A percentile compares a stretch with the other conserved stretches of the same genome.
Conservation (phyloP, 2,113 vertebrate genomes). For the Alligator sinensis region DNA sequence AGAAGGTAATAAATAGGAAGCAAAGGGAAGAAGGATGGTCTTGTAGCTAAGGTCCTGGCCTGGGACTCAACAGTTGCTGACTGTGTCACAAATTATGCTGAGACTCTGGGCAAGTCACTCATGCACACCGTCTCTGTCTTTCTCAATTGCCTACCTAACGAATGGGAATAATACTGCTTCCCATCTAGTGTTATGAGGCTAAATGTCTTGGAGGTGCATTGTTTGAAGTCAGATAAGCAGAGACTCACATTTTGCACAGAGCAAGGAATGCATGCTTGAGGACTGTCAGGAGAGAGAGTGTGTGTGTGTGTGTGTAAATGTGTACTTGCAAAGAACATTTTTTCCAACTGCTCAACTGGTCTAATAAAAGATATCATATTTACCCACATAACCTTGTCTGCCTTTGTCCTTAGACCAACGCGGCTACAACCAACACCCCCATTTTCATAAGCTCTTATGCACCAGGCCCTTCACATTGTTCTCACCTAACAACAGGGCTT, state of each 20-base stretch:
- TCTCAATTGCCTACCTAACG: fast-evolving
- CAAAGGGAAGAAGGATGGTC: neutral
- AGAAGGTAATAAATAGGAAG: neutral
- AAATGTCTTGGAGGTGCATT: neutral
- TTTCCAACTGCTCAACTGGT: too few species aligned
- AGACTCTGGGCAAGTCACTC: neutral
- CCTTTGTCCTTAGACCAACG: fast-evolving
- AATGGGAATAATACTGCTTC: neutral
- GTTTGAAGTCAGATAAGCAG: neutral
- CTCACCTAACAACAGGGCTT: neutral
- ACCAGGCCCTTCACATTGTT: neutral
- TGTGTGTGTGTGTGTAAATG: neutral
- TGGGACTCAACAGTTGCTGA: neutral
- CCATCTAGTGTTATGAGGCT: neutral
- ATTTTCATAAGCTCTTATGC: neutral
- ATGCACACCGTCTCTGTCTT: neutral
- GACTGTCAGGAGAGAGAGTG: neutral
- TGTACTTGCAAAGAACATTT: neutral
- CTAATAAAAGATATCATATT: too few species aligned
- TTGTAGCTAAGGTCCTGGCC: neutral
- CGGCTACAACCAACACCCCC: neutral
- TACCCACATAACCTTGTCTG: too few species aligned
- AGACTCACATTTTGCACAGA: neutral
- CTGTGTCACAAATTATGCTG: neutral
- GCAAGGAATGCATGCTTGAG: neutral